Conservation (phyloP, 2,113 vertebrate species). For the Sinocyclocheilus rhinocerous region DNA sequence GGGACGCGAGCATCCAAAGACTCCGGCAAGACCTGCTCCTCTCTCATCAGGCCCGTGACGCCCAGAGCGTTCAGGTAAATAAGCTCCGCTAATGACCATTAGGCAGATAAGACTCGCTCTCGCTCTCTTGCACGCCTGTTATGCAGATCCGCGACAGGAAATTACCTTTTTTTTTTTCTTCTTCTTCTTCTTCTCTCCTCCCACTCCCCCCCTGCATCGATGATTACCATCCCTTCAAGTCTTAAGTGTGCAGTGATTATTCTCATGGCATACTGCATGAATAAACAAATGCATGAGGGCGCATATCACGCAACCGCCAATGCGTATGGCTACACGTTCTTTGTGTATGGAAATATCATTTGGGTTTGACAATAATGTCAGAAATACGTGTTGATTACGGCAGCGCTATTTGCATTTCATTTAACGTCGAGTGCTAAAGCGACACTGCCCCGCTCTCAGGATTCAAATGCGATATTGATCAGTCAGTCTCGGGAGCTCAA, state of each 20-base stretch:
- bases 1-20: constrained; percentile 67
- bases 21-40: constrained; percentile 66
- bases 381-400: constrained; percentile 73
- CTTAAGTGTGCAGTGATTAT: constrained; percentile 67
- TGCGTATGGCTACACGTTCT: constrained; percentile 69
- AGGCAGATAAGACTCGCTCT: constrained; percentile 63
- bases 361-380: constrained; percentile 62
- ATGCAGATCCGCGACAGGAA: constrained; percentile 66
- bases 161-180: constrained; percentile 64
- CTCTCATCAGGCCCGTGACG: constrained; percentile 72
- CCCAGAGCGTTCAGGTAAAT: constrained; percentile 75
- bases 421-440: constrained; percentile 68
- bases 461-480: constrained; percentile 82
- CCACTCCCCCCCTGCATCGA: constrained; percentile 44
- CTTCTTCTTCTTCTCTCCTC: constrained; percentile 23
- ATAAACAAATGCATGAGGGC: constrained; percentile 76
- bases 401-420: constrained; percentile 71
- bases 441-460: constrained; percentile 63
- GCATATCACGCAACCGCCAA: constrained; percentile 74
- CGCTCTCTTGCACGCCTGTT: constrained; percentile 58
- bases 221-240: constrained; percentile 68
- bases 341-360: constrained; percentile 70
- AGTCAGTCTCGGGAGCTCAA: constrained; percentile 67
- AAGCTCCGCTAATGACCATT: constrained; percentile 68
- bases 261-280: constrained; percentile 75